Evolutionary conservation across 2,888 invertebrate species (phyloP), one percentile per base, ranked within the genome.

Genomic region (Campaea margaritaria): DNA sequence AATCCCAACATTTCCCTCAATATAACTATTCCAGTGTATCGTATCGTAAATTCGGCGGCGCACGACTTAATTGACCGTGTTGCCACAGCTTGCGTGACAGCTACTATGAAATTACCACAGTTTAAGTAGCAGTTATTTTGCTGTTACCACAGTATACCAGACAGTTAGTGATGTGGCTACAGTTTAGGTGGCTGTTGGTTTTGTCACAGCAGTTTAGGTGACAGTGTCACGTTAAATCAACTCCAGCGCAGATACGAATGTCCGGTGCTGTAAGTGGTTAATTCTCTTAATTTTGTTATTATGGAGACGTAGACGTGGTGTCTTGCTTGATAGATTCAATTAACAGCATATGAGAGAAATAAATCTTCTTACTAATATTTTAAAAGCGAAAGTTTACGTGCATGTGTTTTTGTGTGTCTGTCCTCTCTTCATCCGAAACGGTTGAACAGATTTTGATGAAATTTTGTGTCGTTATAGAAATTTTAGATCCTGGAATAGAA

Each of bases 181-280:
- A 21, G 21, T 21, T 21, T 21, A 5, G 5, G 21, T 5, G 21
- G 21, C 21, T 3, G 21, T 21, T 21, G 21, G 64, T 72, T n/a
- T 63, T 58, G 73, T 65, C 67, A 64, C 39, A 28, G 42, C 46
- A 67, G 64, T 66, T 70, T 62, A 68, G 62, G 54, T 67, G 69
- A 78, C 82, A 82, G 82, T 71, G 79, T 79, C 76, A 78, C 74
- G 76, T 82, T 81, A 79, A 75, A 82, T 80, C 73, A 76, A 74
- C 75, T 73, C 75, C 64, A 68, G 75, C 71, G 70, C 70, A 60
- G 58, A 51, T 43, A 8, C 55, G 55, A 13, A 0, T 48, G 50
- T 59, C 59, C 59, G 53, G 49, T 49, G 49, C 54, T 50, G 44
- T 59, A 59, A 59, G 49, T 59, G 59, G 59, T 54, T 54, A 49